These are phyloP conservation scores for Dinocampus coccinellae DNA, from an alignment of 2,888 invertebrate genomes.

Conservation along the genomic window DNA sequence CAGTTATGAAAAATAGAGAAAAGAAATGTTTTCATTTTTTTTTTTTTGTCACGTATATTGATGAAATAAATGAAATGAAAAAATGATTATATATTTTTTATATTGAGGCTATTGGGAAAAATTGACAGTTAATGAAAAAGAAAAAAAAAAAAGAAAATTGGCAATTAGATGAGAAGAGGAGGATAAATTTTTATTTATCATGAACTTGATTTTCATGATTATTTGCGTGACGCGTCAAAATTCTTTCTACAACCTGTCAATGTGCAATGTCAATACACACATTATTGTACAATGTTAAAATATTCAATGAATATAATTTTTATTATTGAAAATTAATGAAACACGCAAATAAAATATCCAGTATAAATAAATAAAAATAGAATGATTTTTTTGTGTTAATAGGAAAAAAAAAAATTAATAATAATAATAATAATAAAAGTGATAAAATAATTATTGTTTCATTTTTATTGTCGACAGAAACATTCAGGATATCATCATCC, in stretches of 20 bases:
- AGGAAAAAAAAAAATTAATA: background rate
- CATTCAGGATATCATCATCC: conserved; percentile 89
- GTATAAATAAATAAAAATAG: background rate
- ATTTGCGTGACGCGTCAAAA: conserved; percentile 2
- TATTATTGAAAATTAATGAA: background rate
- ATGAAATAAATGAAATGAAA: background rate
- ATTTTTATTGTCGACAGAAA: conserved; percentile 81
- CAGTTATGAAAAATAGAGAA: background rate
- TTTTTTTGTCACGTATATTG: no score
- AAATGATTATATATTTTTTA: no score
- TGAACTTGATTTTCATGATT: conserved; percentile 11
- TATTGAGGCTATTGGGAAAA: no score
- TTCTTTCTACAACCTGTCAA: background rate
- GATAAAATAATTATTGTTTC: no score
- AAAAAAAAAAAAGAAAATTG: background rate
- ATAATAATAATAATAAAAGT: no score
- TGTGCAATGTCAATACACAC: background rate
- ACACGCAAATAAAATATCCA: background rate
- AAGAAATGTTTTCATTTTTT: no score
- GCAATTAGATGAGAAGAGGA: background rate
- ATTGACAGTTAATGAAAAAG: no score
- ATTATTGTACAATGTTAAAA: conserved; percentile 2
- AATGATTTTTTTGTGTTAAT: background rate
- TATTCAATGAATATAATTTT: background rate
- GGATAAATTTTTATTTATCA: conserved; percentile 1